Evolutionary conservation across 2,888 invertebrate genomes (phyloP).

Genomic region (Diaprepes abbreviatus): DNA sequence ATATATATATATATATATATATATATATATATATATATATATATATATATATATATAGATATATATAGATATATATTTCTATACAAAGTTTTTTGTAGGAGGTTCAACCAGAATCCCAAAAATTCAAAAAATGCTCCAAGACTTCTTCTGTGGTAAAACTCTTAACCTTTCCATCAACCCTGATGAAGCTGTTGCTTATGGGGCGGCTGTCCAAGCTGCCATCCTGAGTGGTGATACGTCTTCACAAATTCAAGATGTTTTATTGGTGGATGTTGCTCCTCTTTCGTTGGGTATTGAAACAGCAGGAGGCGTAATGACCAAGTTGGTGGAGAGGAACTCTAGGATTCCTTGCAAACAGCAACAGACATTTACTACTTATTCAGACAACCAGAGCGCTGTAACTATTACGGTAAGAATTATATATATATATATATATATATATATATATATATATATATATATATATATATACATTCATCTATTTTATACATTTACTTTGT

Average conservation of each 20-base stretch:
- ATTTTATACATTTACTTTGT: too few relatives aligned
- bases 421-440: too few relatives aligned
- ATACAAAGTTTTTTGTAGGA: slow-evolving; percentile 71
- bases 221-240: slow-evolving; percentile 82
- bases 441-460: too few relatives aligned
- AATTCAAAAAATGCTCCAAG: slow-evolving; percentile 88
- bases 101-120: slow-evolving; percentile 94
- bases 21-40: too few relatives aligned
- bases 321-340: slow-evolving; percentile 86
- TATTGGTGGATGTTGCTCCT: slow-evolving; percentile 86
- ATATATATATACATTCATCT: too few relatives aligned
- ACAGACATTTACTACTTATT: slow-evolving; percentile 88
- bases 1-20: too few relatives aligned
- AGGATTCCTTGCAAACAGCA: slow-evolving; percentile 86
- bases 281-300: slow-evolving; percentile 86
- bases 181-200: slow-evolving; percentile 93
- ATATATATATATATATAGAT: too few relatives aligned
- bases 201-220: slow-evolving; percentile 94
- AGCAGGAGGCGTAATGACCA: slow-evolving; percentile 88
- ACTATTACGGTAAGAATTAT: slow-evolving; percentile 76
- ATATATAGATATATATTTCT: too few relatives aligned
- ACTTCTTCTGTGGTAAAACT: slow-evolving; percentile 85
- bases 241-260: slow-evolving; percentile 83
- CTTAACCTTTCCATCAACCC: slow-evolving; percentile 94
- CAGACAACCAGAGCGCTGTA: slow-evolving; percentile 93